A percentile compares a stretch with the other conserved stretches of the same genome.
Evolutionary conservation across 2,113 vertebrate species (phyloP).

Genomic region (Corythornis madagascariensis): DNA sequence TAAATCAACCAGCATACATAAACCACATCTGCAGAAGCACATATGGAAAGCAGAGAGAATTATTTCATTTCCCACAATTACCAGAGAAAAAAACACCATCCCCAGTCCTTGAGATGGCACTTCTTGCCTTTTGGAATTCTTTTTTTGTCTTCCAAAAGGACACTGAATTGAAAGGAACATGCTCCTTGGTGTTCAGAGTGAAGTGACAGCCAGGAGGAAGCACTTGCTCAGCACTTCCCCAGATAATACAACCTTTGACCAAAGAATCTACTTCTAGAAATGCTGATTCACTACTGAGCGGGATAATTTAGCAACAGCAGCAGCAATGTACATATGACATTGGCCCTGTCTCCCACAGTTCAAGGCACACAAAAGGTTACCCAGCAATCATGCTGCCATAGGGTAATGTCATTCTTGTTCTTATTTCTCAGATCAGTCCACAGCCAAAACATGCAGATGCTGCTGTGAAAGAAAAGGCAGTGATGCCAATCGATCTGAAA

Average conservation of each 20-base stretch:
- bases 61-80: neutral
- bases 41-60: neutral
- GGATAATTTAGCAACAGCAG: slow-evolving; percentile 2
- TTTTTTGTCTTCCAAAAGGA: slow-evolving; percentile 4
- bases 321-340: neutral
- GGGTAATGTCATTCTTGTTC: neutral
- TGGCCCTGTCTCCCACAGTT: neutral
- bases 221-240: neutral
- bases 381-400: neutral
- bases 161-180: neutral
- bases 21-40: neutral
- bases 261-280: slow-evolving; percentile 25
- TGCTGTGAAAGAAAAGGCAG: neutral
- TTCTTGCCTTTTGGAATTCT: neutral
- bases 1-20: neutral
- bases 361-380: neutral
- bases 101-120: neutral
- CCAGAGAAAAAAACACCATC: neutral
- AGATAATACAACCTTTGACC: neutral
- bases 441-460: neutral
- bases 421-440: neutral
- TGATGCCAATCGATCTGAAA: neutral
- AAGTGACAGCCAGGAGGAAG: neutral
- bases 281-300: neutral
- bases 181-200: neutral